Base-by-base conservation (phyloP, 2,888 invertebrate genomes). In the Drosophila prolongata region DNA sequence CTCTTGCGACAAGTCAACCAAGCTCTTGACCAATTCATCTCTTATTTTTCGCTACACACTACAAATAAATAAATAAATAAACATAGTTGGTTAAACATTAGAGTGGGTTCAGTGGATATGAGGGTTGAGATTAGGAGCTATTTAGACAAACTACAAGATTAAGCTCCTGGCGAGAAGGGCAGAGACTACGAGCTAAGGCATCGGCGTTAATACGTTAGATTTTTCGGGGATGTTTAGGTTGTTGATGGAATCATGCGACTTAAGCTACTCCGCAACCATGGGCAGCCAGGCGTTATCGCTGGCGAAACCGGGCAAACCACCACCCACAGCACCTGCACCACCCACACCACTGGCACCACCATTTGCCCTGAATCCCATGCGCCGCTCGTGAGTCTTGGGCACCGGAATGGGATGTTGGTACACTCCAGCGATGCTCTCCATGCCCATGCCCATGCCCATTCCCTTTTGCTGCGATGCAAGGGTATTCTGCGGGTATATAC, bases 281-380 rank as follows among this genome's bases (percentile, higher is more conserved):
- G 91, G 91, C 54, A 89, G 91, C 91, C 91, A 91, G 44, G 80
- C 69, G 77, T 89, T 87, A 54, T 85, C 82, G 46, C 79, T 85
- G 74, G 49, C 70, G 54, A 69, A 74, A 43, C 76, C 53, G 50
- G 69, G 47, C 30, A 6, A 30, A 46, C 61, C 57, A 60, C 73
- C 57, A 47, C 65, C 54, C 10, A 77, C 75, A 60, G 44, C 65
- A 49, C 67, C 73, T 44, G 59, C 61, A 53, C 56, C 58, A 24
- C 65, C 69, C 34, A 46, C 68, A 38, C 67, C 84, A 62, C 64
- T 60, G 57, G 30, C 30, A 30, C 30, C 30, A 30, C 67, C 78
- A 66, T 71, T 84, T 73, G 76, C 83, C 59, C 89, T 86, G 71
- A 78, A 90, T 62, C 89, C 91, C 55, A 90, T 89, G 59, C 91